Evolutionary conservation across 2,888 invertebrate genomes (phyloP), one percentile per base, ranked within the genome.

Genomic region (Apantesis nais): DNA sequence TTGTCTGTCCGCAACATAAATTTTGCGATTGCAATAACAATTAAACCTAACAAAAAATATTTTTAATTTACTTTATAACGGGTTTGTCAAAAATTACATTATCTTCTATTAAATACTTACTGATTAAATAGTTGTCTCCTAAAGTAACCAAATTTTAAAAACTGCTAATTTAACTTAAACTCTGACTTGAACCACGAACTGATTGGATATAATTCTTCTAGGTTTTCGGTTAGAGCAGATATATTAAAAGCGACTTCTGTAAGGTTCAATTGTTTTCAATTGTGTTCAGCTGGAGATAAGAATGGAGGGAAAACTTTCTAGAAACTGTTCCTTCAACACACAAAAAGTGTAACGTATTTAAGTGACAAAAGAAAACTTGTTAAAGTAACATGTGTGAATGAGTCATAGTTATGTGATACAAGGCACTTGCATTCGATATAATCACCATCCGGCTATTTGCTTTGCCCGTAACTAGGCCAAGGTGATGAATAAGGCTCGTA

Each of bases 361-460:
- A 55, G 25, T 25, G 25, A 55, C 14, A 25, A 25, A 58, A 16
- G 29, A 19, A 29, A 29, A 29, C 2, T 16, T n/a, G 14, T 29
- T 29, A 29, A 7, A 29, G 16, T 29, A 29, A 29, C 58, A 58
- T 58, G 16, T 58, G 29, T 16, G 7, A 58, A 29, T 58, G 16
- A 58, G 7, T 58, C 29, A 58, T 14, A 25, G 55, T 25, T 7
- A 58, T 29, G 58, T 58, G 29, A 29, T 58, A 14, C 29, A 58
- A n/a, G 1, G 52, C n/a, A 58, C 58, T 58, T 58, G 29, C 58
- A 25, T 58, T 58, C 58, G 25, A 16, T 58, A 29, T 29, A 58
- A 58, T 58, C 58, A 58, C 58, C 58, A 58, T 58, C 58, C 58
- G 58, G 58, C 16, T 58, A 29, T 1, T 58, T 58, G 58, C 16